Percentiles rank a stretch among this genome's conserved stretches.
Evolutionary conservation across 2,888 invertebrate species (phyloP).

Genomic region (Tholera decimalis): DNA sequence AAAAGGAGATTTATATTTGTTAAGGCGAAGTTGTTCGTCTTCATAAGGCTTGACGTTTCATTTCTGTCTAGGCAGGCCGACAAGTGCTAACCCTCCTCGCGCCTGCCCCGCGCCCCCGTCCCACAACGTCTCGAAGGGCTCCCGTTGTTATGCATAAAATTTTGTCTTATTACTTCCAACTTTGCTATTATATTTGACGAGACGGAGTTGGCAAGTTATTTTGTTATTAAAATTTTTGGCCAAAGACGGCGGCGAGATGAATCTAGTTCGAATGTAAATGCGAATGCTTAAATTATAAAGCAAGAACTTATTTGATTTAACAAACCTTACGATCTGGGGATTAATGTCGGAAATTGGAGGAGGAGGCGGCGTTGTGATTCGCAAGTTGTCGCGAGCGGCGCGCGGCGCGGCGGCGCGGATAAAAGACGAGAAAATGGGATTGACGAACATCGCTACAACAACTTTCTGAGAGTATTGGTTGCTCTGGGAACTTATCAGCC

Average conservation of each 20-base stretch:
- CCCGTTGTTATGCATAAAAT: constrained; percentile 91
- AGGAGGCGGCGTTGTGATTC: constrained; percentile 72
- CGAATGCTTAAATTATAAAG: constrained; percentile 88
- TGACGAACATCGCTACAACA: constrained; percentile 61
- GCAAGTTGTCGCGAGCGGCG: constrained; percentile 71
- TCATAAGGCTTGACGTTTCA: constrained; percentile 90
- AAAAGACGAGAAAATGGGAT: constrained; percentile 70
- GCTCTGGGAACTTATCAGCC: constrained; percentile 64
- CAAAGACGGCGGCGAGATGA: constrained; percentile 79
- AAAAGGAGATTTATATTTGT: constrained; percentile 89
- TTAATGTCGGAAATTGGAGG: constrained; percentile 84
- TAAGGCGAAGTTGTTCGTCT: constrained; percentile 90
- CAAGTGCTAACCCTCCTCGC: constrained; percentile 85
- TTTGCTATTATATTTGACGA: constrained; percentile 91
- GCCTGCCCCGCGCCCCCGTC: constrained; percentile 67
- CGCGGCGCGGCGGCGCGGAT: constrained; percentile 48
- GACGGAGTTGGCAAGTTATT: constrained; percentile 90
- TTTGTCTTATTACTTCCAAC: constrained; percentile 91
- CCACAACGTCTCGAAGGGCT: constrained; percentile 75
- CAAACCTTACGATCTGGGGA: constrained; percentile 86
- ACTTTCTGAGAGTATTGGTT: constrained; percentile 58
- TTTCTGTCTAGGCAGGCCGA: constrained; percentile 89
- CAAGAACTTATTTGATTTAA: constrained; percentile 89
- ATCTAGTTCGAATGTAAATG: constrained; percentile 89
- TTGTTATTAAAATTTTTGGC: constrained; percentile 91